Base-by-base conservation (phyloP, 2,797 vertebrate species). In the Alcedo quadribrachys region DNA sequence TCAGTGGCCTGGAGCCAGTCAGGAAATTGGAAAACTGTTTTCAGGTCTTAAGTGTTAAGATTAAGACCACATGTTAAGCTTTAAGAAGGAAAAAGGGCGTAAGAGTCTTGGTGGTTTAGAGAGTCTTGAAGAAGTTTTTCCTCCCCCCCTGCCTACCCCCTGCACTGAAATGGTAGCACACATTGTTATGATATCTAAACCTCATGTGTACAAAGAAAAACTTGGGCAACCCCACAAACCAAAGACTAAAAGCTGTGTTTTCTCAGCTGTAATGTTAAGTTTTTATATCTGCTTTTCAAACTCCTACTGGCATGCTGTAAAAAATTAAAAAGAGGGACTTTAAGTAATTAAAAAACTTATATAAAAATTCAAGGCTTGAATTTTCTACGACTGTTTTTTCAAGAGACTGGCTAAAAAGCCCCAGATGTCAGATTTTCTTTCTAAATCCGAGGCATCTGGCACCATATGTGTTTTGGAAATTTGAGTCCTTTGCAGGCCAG, bases 21-120 rank as follows among this genome's bases (percentile, higher is more conserved):
- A 97, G 98, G 98, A 99, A 98, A 98, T 98, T 98, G 98, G 97
- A 97, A 98, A 98, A 98, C 98, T 98, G 98, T 98, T 98, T 98
- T 98, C 98, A 98, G 97, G 98, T 98, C 97, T 96, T 68, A 94
- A 97, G 97, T 96, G 93, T 97, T 96, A 96, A 98, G 98, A 99
- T 98, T 97, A 98, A 98, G 98, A 98, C 98, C 99, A 99, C 98
- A 98, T 99, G 98, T 98, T 97, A 94, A 94, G 84, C 97, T 97
- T 96, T 97, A 86, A 87, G 88, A 90, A 85, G 81, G 83, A 92
- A 92, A 81, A 96, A 97, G 97, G 96, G 96, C 96, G 92, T 97
- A 96, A 96, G 95, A 91, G 97, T 97, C 97, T 97, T 97, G 97
- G 97, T 81, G 97, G 89, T 96, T 95, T 97, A 90, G 90, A 85